Base-by-base conservation (phyloP, 2,797 vertebrate genomes). In the Pseudocheirus occidentalis region DNA sequence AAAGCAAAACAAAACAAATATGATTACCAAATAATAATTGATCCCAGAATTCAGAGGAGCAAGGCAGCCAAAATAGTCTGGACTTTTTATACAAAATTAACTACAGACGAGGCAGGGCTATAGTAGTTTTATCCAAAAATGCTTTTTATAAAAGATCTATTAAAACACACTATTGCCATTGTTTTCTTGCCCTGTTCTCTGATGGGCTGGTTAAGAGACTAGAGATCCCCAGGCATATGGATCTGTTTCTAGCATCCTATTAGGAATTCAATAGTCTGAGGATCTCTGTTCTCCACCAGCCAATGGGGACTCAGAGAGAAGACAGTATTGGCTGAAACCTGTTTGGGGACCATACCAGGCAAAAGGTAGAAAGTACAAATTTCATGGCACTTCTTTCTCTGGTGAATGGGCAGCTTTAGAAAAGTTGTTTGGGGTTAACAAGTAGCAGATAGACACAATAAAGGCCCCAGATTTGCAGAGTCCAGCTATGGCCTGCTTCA, bases 11-110 rank as follows among this genome's bases (percentile, higher is more conserved):
- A 46, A 87, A 87, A 87, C 66, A 81, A 66, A 92, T 13, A 54
- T 56, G 18, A 97, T 98, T 98, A 96, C 56, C 95, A 93, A 96
- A 95, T 73, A 97, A 97, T 97, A 98, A 98, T 96, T 97, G 94
- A 97, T 96, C 91, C 97, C 97, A 98, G 97, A n/a, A 95, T 92
- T 93, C 66, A 24, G 95, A 87, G 54, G 34, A 27, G 93, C 0
- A 0, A 97, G 95, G 93, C 7, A 0, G 55, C 96, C 97, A 98
- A 98, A 96, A 96, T 90, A 96, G 40, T 97, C 95, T 95, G 73
- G 94, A 97, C 92, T 97, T 98, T 95, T 97, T 95, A 73, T 73
- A 66, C 93, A 97, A 98, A 98, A 97, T 87, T 96, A 96, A 97
- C 55, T 97, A 55, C 73, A 96, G 96, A 95, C 95, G 94, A 97